Percentiles rank a stretch among this genome's conserved stretches.
phyloP scores from a whole-genome alignment of 2,113 vertebrate genomes.

The Ageneiosus marmoratus region DNA sequence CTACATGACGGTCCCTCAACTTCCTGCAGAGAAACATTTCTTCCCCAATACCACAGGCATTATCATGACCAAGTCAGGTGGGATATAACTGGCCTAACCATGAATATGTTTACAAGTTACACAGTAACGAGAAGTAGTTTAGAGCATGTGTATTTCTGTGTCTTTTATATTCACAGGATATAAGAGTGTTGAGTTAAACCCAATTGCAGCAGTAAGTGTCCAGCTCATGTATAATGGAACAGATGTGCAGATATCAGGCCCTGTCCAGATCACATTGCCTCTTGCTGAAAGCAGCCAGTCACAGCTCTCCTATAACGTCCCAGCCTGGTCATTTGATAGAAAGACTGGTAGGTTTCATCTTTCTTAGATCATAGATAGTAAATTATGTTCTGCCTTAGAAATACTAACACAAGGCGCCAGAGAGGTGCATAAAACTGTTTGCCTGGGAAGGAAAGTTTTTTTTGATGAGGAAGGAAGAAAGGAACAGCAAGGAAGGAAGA shows the following conservation, averaged over 20 bases:
- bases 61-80: conserved; percentile 81
- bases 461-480: background rate
- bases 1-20: conserved; percentile 81
- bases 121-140: background rate
- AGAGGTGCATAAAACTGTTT: background rate
- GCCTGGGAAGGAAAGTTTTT: background rate
- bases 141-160: background rate
- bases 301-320: conserved; percentile 76
- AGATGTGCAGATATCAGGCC: conserved; percentile 81
- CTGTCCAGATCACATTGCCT: conserved; percentile 85
- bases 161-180: conserved; percentile 69
- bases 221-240: conserved; percentile 77
- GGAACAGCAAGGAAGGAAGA: background rate
- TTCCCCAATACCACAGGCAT: conserved; percentile 76
- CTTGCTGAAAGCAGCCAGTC: conserved; percentile 68
- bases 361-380: background rate
- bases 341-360: conserved; percentile 75
- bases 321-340: conserved; percentile 87
- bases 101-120: too few species aligned
- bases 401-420: background rate
- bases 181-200: conserved; percentile 79
- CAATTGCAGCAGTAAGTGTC: conserved; percentile 82
- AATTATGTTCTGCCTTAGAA: background rate
- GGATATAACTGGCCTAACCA: background rate
- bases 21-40: conserved; percentile 75